phyloP scores from a whole-genome alignment of 2,113 vertebrate genomes.

The Mobula birostris region DNA sequence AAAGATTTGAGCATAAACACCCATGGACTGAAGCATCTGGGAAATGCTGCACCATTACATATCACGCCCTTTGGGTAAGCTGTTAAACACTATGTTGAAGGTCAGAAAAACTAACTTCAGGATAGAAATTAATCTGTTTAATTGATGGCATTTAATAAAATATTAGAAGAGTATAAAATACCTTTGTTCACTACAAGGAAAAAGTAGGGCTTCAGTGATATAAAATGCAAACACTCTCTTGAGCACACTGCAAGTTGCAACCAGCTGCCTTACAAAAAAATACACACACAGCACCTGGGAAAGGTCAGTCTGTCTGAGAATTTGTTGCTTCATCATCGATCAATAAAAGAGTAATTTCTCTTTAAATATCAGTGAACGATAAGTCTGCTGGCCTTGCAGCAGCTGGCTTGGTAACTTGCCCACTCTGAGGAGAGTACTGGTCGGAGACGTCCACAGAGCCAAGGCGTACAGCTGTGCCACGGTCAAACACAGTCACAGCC shows the following conservation, averaged over 20 bases:
- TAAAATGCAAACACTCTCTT: not conserved
- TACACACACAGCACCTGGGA: not conserved
- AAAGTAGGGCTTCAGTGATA: not conserved
- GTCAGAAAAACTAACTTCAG: no score
- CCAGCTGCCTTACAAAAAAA: not conserved
- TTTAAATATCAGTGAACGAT: not conserved
- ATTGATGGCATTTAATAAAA: not conserved
- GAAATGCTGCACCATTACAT: no score
- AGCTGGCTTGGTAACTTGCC: not conserved
- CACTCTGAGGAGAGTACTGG: not conserved
- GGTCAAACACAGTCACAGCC: not conserved
- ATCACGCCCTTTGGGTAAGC: no score
- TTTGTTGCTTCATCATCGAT: not conserved
- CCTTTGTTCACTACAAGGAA: not conserved
- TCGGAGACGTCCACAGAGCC: not conserved
- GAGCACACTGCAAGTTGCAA: not conserved
- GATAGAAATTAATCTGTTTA: not conserved
- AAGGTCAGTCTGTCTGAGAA: not conserved
- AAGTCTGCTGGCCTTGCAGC: not conserved
- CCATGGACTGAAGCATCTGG: no score
- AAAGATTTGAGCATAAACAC: no score
- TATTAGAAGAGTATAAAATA: not conserved
- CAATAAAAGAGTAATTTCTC: not conserved
- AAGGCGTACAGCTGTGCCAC: not conserved
- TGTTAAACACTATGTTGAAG: no score